Evolutionary conservation across 2,797 vertebrate species (phyloP).

Genomic region (Orestias chungarensis): DNA sequence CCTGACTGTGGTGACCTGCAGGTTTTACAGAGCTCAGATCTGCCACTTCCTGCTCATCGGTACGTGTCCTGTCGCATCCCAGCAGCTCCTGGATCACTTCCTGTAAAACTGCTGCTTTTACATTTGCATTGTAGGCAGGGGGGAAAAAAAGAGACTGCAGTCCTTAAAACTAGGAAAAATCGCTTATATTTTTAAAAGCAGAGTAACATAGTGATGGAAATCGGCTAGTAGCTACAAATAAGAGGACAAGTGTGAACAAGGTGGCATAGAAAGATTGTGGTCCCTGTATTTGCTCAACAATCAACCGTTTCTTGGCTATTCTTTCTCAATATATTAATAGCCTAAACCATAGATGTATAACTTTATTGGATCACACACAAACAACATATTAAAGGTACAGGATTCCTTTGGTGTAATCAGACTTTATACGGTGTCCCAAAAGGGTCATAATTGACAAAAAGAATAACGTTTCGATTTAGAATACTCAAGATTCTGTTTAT

Average conservation of each 20-base stretch:
- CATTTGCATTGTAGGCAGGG: neutral
- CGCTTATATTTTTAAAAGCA: neutral
- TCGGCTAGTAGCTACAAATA: neutral
- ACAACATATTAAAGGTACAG: neutral
- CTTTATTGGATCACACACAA: neutral
- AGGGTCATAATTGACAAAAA: neutral
- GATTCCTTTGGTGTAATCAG: neutral
- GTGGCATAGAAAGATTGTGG: neutral
- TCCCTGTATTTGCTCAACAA: neutral
- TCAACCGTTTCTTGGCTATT: no score
- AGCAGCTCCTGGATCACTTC: neutral
- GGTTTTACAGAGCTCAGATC: conserved; percentile 86
- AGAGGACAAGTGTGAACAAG: neutral
- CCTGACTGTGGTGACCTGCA: conserved; percentile 84
- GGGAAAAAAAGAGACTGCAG: neutral
- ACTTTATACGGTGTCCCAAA: neutral
- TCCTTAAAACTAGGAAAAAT: neutral
- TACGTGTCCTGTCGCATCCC: conserved; percentile 67
- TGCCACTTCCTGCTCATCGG: conserved; percentile 90
- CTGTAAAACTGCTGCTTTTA: neutral
- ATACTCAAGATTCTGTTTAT: no score
- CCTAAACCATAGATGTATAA: neutral
- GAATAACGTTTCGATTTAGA: no score
- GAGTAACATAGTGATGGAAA: neutral
- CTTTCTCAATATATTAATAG: neutral